Base-by-base conservation (phyloP, 1,140 invertebrate genomes). In the Melanaphis sacchari region DNA sequence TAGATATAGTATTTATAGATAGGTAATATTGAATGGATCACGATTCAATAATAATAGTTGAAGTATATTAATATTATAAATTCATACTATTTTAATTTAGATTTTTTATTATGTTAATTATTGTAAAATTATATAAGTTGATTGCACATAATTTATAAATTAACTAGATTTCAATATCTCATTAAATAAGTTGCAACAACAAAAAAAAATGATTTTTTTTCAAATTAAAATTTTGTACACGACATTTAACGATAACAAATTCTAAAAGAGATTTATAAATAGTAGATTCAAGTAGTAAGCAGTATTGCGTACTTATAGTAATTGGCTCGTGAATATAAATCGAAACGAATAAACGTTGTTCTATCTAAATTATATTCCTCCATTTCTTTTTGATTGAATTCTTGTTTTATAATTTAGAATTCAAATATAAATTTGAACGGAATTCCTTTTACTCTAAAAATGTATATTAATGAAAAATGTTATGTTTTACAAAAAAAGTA, bases 261-360 rank as follows among this genome's bases (percentile, higher is more conserved):
- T 43, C 84, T n/a, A n/a, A 87, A 43, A 87, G 40, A 87, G 36
- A 87, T 43, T 43, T 87, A 87, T 87, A 87, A 87, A 87, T 26
- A 43, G 11, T 15, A 38, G 41, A 87, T 43, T 24, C 41, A 15
- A 87, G 18, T 18, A 43, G 84, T 87, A 87, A 43, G 31, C 15
- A n/a, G 84, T 87, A 87, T 87, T 87, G 84, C 84, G 41, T 87
- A 87, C 36, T 41, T 43, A 6, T 31, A 43, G 41, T 87, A 87
- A 87, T 87, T 87, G 84, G 84, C 31, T 87, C 26, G 11, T 46
- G 84, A 87, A 87, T 87, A 87, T 87, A 87, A 87, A 87, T 87
- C 31, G 41, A 87, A 87, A 87, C 41, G 41, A 87, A 87, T 87
- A n/a, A 87, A 87, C 31, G 84, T 43, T 87, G 15, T 87, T 87